phyloP scores from a whole-genome alignment of 2,113 vertebrate genomes.

The Etheostoma cragini region DNA sequence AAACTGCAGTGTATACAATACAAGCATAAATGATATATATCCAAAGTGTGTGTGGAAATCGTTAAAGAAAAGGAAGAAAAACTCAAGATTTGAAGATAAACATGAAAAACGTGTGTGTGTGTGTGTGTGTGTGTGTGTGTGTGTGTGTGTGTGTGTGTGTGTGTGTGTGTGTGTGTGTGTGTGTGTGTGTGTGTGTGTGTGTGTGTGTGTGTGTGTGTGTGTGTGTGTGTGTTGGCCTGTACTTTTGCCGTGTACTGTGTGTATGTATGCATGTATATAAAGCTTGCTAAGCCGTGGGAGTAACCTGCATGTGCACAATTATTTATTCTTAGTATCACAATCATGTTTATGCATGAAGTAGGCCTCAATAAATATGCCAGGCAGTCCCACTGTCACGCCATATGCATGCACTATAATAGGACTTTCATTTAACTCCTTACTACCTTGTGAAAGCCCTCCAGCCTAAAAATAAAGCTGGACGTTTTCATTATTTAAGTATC shows the following conservation, averaged over 20 bases:
- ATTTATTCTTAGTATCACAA: background rate
- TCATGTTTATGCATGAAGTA: slow-evolving; percentile 9
- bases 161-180: too few species aligned
- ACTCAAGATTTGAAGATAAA: background rate
- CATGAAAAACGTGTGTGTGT: background rate
- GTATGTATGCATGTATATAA: too few species aligned
- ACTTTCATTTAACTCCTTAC: background rate
- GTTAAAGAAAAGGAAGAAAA: background rate
- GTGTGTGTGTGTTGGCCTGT: too few species aligned
- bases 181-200: too few species aligned
- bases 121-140: too few species aligned
- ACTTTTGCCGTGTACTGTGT: too few species aligned
- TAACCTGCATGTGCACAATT: background rate
- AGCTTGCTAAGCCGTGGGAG: too few species aligned
- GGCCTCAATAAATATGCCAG: background rate
- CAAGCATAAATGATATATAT: background rate
- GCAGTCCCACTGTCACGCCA: background rate
- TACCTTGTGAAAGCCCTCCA: background rate
- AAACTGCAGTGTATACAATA: background rate
- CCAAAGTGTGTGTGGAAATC: background rate
- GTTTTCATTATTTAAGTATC: background rate
- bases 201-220: too few species aligned
- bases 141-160: too few species aligned
- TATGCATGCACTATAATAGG: background rate
- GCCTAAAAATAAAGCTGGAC: background rate